Base-by-base conservation (phyloP, 2,888 invertebrate species). In the Trachelus stipa region DNA sequence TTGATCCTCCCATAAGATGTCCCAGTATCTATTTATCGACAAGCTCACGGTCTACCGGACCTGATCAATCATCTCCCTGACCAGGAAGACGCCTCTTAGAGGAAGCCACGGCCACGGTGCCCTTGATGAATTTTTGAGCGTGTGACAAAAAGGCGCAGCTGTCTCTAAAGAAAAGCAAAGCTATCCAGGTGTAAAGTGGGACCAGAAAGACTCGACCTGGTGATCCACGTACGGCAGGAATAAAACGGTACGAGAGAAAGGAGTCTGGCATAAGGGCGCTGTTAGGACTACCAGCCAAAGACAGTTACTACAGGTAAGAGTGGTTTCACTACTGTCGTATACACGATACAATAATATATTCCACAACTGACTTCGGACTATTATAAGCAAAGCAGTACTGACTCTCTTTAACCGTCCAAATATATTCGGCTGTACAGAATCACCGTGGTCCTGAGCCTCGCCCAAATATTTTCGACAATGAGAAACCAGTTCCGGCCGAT, bases 121-220 rank as follows among this genome's bases (percentile, higher is more conserved):
- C 56, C 9, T 56, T 56, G 56, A 56, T 56, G 56, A 56, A 56
- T 56, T 23, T 56, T 56, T 9, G 23, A 56, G 2, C 56, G 56
- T 9, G 56, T 23, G 56, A 23, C 56, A 56, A 56, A 56, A 56
- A 56, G 56, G 23, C 56, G 56, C 71, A 71, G 71, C 71, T 71
- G 71, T 31, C 31, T 71, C 31, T 11, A 12, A 71, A 71, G 71
- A 71, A 71, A 71, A 33, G 71, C 71, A 71, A 71, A 71, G 71
- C 33, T 71, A 71, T 31, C 81, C 82, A 85, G 82, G 83, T 85
- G 82, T 79, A 79, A 78, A 77, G 74, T 73, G 76, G 34, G 78
- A 85, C 84, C 85, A 83, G 85, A 84, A 84, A 85, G 81, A 84
- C 80, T 81, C 84, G 81, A 83, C 82, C 81, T 76, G 82, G 78